These are phyloP conservation scores for Diploscapter pachys DNA, from an alignment of 1,140 invertebrate genomes.

Conservation along the genomic window DNA sequence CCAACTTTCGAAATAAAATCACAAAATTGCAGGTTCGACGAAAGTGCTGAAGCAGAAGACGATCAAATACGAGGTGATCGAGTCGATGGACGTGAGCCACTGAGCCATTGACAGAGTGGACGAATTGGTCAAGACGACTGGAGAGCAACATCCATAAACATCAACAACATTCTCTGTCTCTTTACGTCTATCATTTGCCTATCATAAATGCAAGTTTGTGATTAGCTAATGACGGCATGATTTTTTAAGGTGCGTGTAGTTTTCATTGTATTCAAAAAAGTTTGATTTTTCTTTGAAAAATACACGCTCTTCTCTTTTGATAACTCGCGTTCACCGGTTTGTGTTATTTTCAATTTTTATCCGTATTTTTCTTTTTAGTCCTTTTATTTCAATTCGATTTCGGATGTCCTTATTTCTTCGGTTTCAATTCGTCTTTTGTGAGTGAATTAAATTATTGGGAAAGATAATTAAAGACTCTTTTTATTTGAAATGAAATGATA, in stretches of 20 bases:
- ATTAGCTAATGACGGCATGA: neutral
- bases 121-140: neutral
- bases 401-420: too few relatives aligned
- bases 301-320: too few relatives aligned
- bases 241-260: neutral
- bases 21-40: slow-evolving; percentile 28
- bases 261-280: neutral
- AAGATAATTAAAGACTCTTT: too few relatives aligned
- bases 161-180: slow-evolving; percentile 1
- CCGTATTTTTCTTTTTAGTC: too few relatives aligned
- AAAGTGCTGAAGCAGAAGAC: slow-evolving; percentile 52
- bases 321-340: too few relatives aligned
- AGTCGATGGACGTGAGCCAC: slow-evolving; percentile 48
- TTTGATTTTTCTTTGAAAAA: neutral
- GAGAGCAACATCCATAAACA: neutral
- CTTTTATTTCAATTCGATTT: too few relatives aligned
- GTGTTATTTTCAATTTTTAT: too few relatives aligned
- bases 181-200: neutral
- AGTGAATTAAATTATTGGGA: too few relatives aligned
- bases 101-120: neutral
- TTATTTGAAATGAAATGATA: too few relatives aligned
- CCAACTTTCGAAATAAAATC: too few relatives aligned
- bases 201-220: neutral
- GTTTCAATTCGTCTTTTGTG: too few relatives aligned
- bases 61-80: slow-evolving; percentile 54